Evolutionary conservation across 2,113 vertebrate genomes (phyloP).

Genomic region (Okapia johnstoni): DNA sequence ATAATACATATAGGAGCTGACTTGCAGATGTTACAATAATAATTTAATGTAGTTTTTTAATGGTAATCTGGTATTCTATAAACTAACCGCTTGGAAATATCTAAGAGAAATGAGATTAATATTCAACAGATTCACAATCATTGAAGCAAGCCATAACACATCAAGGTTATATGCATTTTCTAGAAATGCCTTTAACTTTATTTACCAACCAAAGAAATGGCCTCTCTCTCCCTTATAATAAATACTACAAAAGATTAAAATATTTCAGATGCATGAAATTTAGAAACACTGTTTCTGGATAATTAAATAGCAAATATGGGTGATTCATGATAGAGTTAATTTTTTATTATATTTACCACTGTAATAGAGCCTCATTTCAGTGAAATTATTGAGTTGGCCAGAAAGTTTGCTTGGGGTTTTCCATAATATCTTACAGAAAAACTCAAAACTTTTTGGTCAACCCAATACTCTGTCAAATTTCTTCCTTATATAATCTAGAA

Average conservation of each 20-base stretch:
- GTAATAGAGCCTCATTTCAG: neutral
- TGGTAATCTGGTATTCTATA: conserved; percentile 16
- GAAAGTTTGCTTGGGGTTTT: neutral
- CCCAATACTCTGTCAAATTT: neutral
- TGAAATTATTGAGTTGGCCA: neutral
- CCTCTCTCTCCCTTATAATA: neutral
- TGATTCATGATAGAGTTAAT: neutral
- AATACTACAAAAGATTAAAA: neutral
- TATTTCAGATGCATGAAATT: conserved; percentile 9
- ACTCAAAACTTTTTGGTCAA: neutral
- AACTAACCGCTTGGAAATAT: neutral
- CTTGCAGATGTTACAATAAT: neutral
- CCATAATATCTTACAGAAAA: neutral
- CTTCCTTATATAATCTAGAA: neutral
- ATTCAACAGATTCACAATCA: neutral
- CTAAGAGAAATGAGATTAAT: neutral
- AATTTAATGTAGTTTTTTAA: neutral
- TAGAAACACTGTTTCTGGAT: neutral
- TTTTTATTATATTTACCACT: neutral
- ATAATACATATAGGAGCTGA: neutral
- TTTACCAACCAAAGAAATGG: neutral
- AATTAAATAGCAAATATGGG: neutral
- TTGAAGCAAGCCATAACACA: neutral
- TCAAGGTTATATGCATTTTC: neutral
- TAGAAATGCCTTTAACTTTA: conserved; percentile 4